These are phyloP conservation scores for Pipistrellus nathusii DNA, from an alignment of 2,797 vertebrate species.

Conservation along the genomic window DNA sequence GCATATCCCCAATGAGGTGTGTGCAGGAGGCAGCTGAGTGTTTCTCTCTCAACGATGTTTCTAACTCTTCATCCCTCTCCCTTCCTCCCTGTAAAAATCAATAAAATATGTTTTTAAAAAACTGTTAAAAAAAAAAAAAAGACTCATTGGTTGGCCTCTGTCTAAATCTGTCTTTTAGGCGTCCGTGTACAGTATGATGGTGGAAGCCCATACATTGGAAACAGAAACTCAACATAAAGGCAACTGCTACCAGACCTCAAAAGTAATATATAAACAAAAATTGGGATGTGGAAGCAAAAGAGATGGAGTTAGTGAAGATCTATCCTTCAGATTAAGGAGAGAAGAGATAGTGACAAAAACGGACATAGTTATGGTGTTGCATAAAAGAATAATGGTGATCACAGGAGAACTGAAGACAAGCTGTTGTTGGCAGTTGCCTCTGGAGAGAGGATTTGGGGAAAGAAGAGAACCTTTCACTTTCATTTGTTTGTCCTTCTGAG, in stretches of 20 bases:
- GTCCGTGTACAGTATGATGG: background rate
- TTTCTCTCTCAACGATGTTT: too few species aligned
- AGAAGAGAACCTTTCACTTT: slow-evolving; percentile 4
- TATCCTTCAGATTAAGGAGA: background rate
- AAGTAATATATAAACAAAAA: background rate
- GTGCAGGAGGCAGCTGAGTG: too few species aligned
- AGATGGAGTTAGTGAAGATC: background rate
- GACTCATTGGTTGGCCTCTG: background rate
- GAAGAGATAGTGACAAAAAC: background rate
- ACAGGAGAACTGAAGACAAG: slow-evolving; percentile 6
- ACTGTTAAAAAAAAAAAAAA: background rate
- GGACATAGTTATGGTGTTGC: background rate
- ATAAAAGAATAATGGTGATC: background rate
- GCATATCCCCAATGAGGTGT: too few species aligned
- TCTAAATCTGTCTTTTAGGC: background rate
- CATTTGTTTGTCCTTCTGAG: slow-evolving; percentile 33
- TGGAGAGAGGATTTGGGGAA: background rate
- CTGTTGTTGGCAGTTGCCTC: background rate
- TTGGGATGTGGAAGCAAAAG: background rate
- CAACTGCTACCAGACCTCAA: background rate
- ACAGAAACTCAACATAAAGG: background rate
- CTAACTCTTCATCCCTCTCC: too few species aligned
- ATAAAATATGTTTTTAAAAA: too few species aligned
- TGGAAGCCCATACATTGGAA: background rate
- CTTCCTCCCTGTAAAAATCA: too few species aligned